phyloP scores from a whole-genome alignment of 2,888 invertebrate species.

The Rotaria sp. region DNA sequence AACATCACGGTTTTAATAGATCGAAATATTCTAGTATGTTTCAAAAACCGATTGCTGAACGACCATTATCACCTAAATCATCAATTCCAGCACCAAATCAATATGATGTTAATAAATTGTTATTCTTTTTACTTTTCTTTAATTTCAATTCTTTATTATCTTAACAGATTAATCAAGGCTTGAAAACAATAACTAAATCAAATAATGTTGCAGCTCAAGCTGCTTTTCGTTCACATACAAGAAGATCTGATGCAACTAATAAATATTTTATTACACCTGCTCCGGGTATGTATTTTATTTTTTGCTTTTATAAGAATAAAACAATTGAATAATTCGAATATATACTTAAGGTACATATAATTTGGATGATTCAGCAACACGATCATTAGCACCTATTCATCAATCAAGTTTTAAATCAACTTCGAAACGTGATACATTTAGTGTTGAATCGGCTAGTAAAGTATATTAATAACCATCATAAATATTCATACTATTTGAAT shows the following conservation, averaged over 20 bases:
- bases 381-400: conserved; percentile 47
- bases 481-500: conserved; percentile 11
- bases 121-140: background rate
- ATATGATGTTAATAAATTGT: conserved; percentile 48
- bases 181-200: conserved; percentile 43
- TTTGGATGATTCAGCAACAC: conserved; percentile 49
- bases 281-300: conserved; percentile 48
- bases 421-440: conserved; percentile 43
- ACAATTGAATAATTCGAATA: background rate
- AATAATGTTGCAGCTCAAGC: conserved; percentile 51
- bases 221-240: conserved; percentile 52
- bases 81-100: conserved; percentile 50
- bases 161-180: background rate
- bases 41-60: conserved; percentile 50
- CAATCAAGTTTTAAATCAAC: conserved; percentile 53
- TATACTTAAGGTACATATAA: conserved; percentile 49
- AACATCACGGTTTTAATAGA: conserved; percentile 47
- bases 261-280: conserved; percentile 46
- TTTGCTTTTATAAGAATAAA: background rate
- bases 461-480: background rate
- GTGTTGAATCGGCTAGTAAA: background rate
- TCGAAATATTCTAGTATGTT: conserved; percentile 48
- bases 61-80: conserved; percentile 42
- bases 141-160: background rate
- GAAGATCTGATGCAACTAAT: conserved; percentile 47